Conservation (phyloP, 1,140 invertebrate species). For the Araneus ventricosus region DNA sequence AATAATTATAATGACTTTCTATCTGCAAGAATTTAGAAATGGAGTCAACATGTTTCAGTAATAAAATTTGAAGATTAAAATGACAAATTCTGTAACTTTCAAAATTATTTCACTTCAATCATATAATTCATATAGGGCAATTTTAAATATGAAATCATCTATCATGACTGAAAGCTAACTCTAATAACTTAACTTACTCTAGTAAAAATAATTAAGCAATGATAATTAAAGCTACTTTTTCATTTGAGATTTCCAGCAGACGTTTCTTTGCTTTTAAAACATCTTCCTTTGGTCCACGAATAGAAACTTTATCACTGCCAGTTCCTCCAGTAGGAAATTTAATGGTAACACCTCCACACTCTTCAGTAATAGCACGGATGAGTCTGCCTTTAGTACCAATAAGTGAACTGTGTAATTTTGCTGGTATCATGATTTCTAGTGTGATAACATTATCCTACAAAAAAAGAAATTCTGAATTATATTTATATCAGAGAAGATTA, state of each 20-base stretch:
- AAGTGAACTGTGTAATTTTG: slow-evolving; percentile 95
- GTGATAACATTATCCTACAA: slow-evolving; percentile 88
- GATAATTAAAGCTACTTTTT: slow-evolving; percentile 81
- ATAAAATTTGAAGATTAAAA: too few species aligned
- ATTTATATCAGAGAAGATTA: not conserved
- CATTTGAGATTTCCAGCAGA: slow-evolving; percentile 90
- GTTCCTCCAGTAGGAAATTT: slow-evolving; percentile 94
- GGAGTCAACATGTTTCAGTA: too few species aligned
- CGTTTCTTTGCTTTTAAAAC: slow-evolving; percentile 95
- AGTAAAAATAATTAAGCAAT: too few species aligned
- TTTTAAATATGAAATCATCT: too few species aligned
- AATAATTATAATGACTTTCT: too few species aligned
- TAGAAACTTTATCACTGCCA: slow-evolving; percentile 93
- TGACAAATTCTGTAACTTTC: too few species aligned
- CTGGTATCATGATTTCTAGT: slow-evolving; percentile 92
- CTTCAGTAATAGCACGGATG: slow-evolving; percentile 95
- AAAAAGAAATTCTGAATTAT: not conserved
- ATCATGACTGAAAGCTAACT: too few species aligned
- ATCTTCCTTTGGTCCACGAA: slow-evolving; percentile 93
- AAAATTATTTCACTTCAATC: too few species aligned
- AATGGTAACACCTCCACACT: slow-evolving; percentile 96
- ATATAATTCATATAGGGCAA: too few species aligned
- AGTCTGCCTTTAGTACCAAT: slow-evolving; percentile 95
- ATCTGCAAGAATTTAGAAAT: too few species aligned
- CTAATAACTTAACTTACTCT: too few species aligned